Conservation (phyloP, 2,113 vertebrate genomes). For the Gallinago media region DNA sequence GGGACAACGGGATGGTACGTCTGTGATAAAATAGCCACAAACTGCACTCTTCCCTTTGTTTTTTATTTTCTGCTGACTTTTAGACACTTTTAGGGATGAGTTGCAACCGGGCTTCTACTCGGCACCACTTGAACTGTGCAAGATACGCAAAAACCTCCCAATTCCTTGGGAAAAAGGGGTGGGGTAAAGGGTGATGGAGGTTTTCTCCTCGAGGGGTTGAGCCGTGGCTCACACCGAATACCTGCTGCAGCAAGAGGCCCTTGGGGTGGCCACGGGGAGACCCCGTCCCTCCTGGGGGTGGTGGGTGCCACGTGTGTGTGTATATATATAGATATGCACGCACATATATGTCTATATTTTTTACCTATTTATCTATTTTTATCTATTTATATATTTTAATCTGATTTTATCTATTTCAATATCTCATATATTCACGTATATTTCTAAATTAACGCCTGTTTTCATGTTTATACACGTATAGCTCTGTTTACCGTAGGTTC, state of each 20-base stretch:
- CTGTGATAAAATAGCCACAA: not conserved
- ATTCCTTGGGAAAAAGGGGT: not conserved
- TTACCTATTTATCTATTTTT: not conserved
- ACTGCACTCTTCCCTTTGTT: fast-evolving
- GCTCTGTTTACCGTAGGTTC: not conserved
- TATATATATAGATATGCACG: not conserved
- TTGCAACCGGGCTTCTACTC: not conserved
- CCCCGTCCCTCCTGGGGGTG: not conserved
- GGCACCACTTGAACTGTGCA: fast-evolving
- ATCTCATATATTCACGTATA: not conserved
- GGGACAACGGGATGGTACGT: fast-evolving
- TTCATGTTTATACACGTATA: not conserved
- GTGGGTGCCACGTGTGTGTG: not conserved
- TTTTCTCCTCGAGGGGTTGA: not conserved
- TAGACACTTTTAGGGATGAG: too few species aligned
- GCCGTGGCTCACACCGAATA: not conserved
- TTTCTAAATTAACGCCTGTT: too few species aligned
- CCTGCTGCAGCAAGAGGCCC: not conserved
- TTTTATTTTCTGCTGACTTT: not conserved
- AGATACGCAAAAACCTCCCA: fast-evolving
- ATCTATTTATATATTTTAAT: fast-evolving
- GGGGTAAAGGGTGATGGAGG: not conserved
- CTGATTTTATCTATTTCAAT: not conserved
- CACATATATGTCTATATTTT: not conserved
- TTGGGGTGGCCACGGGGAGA: not conserved